phyloP scores from a whole-genome alignment of 1,140 invertebrate species.

The Aphaenogaster rudis region DNA sequence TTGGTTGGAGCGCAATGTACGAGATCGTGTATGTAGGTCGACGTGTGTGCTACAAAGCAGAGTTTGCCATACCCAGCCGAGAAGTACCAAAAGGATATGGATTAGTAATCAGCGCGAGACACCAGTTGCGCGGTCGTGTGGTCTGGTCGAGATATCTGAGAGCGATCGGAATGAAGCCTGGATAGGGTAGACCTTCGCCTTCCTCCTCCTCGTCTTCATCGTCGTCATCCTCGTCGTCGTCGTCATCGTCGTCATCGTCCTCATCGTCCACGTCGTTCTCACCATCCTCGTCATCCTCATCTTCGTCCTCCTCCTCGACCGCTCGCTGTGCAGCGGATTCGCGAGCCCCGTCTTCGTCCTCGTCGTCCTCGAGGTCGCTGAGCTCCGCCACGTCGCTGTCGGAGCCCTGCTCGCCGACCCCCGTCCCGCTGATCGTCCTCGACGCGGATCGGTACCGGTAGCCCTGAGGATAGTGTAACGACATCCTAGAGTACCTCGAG shows the following conservation, averaged over 20 bases:
- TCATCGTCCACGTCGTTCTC: constrained; percentile 84
- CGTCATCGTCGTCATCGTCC: constrained; percentile 86
- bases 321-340: constrained; percentile 13
- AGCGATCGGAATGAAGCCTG: constrained; percentile 94
- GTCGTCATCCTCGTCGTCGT: constrained; percentile 86
- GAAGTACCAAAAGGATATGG: constrained; percentile 97
- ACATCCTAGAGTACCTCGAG: constrained; percentile 77
- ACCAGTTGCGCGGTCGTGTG: constrained; percentile 95
- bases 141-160: constrained; percentile 95
- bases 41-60: neutral
- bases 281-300: constrained; percentile 85
- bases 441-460: constrained; percentile 85
- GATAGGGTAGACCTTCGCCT: constrained; percentile 91
- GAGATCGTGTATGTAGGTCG: constrained; percentile 1
- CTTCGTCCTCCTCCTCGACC: constrained; percentile 86
- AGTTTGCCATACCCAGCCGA: neutral
- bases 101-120: constrained; percentile 98
- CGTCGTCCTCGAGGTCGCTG: constrained; percentile 87
- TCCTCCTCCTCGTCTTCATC: constrained; percentile 88
- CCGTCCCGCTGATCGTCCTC: constrained; percentile 72
- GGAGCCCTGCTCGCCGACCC: constrained; percentile 78
- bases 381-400: constrained; percentile 86
- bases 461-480: constrained; percentile 83
- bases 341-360: constrained; percentile 87
- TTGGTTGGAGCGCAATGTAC: neutral